Evolutionary conservation across 2,113 vertebrate species (phyloP).

Genomic region (Protomyctophum bolini): DNA sequence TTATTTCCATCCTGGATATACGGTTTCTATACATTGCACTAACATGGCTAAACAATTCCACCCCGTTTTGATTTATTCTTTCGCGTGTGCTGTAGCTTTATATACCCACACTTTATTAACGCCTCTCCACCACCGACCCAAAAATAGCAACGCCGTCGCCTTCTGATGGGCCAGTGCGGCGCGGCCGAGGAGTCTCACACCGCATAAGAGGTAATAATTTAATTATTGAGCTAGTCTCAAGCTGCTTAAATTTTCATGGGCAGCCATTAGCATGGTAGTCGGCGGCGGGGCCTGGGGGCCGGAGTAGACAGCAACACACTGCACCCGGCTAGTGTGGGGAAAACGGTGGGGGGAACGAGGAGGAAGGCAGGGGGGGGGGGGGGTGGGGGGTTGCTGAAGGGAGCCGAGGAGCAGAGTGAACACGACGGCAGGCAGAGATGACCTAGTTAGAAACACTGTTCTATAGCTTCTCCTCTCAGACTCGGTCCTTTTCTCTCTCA

Average conservation of each 20-base stretch:
- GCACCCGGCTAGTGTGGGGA: slow-evolving; percentile 9
- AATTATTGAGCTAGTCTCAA: slow-evolving; percentile 72
- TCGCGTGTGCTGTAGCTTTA: background rate
- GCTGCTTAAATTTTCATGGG: slow-evolving; percentile 72
- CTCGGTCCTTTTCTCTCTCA: background rate
- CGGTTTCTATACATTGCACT: no score
- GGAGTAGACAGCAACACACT: slow-evolving; percentile 1
- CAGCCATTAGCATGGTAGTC: slow-evolving; percentile 68
- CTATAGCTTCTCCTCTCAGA: slow-evolving; percentile 24
- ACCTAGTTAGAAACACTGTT: slow-evolving; percentile 58
- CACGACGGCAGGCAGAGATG: slow-evolving; percentile 41
- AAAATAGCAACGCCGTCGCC: background rate
- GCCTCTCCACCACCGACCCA: slow-evolving; percentile 7
- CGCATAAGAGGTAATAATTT: slow-evolving; percentile 69
- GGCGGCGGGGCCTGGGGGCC: slow-evolving; percentile 15
- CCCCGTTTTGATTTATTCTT: background rate
- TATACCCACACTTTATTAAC: slow-evolving; percentile 10
- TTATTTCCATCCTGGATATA: no score
- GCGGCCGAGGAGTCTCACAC: background rate
- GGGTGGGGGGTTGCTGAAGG: background rate
- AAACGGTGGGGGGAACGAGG: slow-evolving; percentile 22
- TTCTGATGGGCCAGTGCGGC: slow-evolving; percentile 2
- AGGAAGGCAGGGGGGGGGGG: slow-evolving; percentile 19
- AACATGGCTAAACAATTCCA: background rate
- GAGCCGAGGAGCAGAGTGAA: slow-evolving; percentile 23